Base-by-base conservation (phyloP, 1,140 invertebrate species). In the Euborellia annulipes region DNA sequence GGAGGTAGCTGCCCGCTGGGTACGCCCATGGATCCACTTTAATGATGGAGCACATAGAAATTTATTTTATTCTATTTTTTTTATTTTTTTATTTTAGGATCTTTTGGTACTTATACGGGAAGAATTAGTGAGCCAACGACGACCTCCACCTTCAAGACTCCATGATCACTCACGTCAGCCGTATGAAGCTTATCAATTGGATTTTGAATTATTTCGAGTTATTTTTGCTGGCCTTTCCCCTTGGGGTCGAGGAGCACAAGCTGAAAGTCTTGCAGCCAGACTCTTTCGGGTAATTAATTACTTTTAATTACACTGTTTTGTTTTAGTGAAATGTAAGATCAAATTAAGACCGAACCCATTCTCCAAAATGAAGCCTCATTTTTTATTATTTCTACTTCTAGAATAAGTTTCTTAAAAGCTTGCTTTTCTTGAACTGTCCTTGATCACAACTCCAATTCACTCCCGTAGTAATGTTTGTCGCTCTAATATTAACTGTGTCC, bases 151-250 rank as follows among this genome's bases (percentile, higher is more conserved):
- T 1, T 68, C 77, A 36, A 75, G 79, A 51, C 64, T 72, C 37
- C 70, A 74, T 36, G 79, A 82, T 61, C 71, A 70, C 3, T 68
- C 71, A 1, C 36, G 41, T 11, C 67, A 71, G 23, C 78, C 78
- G 3, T 89, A 89, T 57, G 90, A 95, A 58, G 77, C 78, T 1
- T 95, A 91, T 55, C 78, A 79, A 61, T 66, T 95, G 6, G 89
- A 94, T 65, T 95, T 82, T 66, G 82, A 90, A 44, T 77, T 92
- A 52, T 96, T 95, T 64, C 75, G 82, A 52, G 78, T 80, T 27
- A 67, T 95, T 43, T 92, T 93, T 60, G 69, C 75, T 3, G 78
- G 80, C 1, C 63, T 95, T 2, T 87, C 87, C 7, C 87, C 89
- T 0, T 96, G 92, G 91, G 82, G 82, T 4, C 78, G 76, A 53